Conservation (phyloP, 53 echinoderm and acorn worm genomes). For the Crossaster papposus region DNA sequence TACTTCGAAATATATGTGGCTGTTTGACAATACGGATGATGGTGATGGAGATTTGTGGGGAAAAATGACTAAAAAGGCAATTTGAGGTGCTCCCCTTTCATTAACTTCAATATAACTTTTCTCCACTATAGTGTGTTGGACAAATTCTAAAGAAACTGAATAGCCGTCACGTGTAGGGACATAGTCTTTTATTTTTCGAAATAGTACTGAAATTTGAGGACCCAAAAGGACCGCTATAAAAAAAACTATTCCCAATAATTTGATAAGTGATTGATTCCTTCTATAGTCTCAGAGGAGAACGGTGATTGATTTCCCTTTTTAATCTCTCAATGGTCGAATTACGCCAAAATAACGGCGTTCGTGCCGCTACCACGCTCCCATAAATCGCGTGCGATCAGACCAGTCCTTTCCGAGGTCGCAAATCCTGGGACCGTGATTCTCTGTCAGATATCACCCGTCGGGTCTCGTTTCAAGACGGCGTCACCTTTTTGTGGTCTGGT, state of each 20-base stretch:
- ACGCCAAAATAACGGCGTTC: background rate
- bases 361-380: background rate
- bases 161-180: background rate
- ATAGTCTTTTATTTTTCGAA: background rate
- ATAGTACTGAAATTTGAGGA: background rate
- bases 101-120: too few species aligned
- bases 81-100: too few species aligned
- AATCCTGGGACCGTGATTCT: background rate
- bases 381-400: background rate
- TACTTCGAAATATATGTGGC: too few species aligned
- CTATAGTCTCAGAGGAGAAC: too few species aligned
- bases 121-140: background rate
- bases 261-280: background rate
- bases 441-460: background rate
- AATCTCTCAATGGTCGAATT: background rate
- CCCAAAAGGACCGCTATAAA: background rate
- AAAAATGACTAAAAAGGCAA: too few species aligned
- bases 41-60: too few species aligned
- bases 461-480: background rate
- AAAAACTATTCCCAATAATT: background rate
- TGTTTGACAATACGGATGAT: too few species aligned
- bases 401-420: background rate
- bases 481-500: background rate
- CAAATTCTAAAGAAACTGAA: background rate
- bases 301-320: background rate